Evolutionary conservation across 2,797 vertebrate species (phyloP), one percentile per base, ranked within the genome.

Genomic region (Enteromius viviparus): DNA sequence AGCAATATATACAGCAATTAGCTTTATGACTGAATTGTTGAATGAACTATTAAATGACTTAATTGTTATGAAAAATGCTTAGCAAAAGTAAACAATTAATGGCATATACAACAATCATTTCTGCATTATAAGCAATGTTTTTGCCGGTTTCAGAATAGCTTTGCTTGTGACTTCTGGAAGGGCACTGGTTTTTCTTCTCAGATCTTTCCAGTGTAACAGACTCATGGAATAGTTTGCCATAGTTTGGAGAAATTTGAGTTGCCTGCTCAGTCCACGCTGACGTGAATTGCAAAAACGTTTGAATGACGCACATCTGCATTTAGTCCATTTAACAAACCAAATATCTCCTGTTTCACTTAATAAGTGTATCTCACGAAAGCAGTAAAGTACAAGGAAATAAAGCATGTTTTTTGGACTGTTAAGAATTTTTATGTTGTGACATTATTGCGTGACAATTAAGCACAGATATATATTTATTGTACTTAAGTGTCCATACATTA

Each of bases 341-440:
- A 49, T 66, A 66, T 47, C 29, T 78, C 76, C 6, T 23, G 8
- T 78, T 65, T 78, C 76, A 49, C 58, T 34, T 49, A 65, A 64
- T 32, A 23, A 4, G 21, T 7, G 19, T 68, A 68, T 8, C 17
- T 49, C 21, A 78, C 17, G 7, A 65, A 64, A 78, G 17, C 40
- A 19, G 9, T 12, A 3, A 76, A 29, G 58, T 64, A 47, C 29
- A 65, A 78, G 76, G 60, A 78, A 78, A 32, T 78, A 0, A 40
- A 42, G 60, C n/a, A 42, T 21, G 55, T 34, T 65, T 65, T 65
- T 7, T 26, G 21, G 32, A 34, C 0, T 34, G 32, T 34, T 34
- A 34, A 8, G 21, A n/a, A 29, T 47, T 32, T 15, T 10, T 40
- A 8, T 2, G 19, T 29, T 12, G 26, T 51, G 26, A 32, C n/a